A percentile compares a stretch with the other conserved stretches of the same genome.
Evolutionary conservation across 2,888 invertebrate species (phyloP).

Genomic region (Cantharis rustica): DNA sequence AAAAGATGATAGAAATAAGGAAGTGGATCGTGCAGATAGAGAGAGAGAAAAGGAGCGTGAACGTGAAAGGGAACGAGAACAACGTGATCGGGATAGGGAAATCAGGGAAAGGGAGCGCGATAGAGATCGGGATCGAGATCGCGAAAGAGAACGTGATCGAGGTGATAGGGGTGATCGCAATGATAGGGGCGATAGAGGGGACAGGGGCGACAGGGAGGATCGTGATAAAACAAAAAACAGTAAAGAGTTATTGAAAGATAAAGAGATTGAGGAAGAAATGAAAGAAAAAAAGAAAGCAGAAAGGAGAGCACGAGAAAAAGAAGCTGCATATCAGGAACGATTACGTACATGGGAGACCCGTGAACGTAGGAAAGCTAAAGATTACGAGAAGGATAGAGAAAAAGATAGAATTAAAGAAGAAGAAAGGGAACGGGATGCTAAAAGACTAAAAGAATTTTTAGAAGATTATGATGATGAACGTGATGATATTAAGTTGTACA

Average conservation of each 20-base stretch:
- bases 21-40: constrained; percentile 49
- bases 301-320: constrained; percentile 91
- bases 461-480: constrained; percentile 99
- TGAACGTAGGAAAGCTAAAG: constrained; percentile 87
- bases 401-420: constrained; percentile 83
- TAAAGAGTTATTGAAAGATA: constrained; percentile 71
- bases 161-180: constrained; percentile 58
- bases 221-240: constrained; percentile 59
- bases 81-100: constrained; percentile 41
- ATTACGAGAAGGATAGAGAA: constrained; percentile 87
- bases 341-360: constrained; percentile 82
- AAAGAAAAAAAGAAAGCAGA: constrained; percentile 89
- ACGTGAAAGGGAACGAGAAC: constrained; percentile 53
- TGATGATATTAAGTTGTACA: constrained; percentile 97
- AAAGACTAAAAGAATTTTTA: constrained; percentile 93
- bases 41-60: constrained; percentile 53
- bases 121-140: constrained; percentile 54
- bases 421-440: constrained; percentile 89
- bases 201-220: constrained; percentile 59
- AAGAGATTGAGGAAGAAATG: constrained; percentile 89
- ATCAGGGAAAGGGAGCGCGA: constrained; percentile 55
- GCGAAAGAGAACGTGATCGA: constrained; percentile 57
- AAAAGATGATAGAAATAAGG: constrained; percentile 47
- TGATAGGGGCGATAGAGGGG: constrained; percentile 58
- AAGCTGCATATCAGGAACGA: constrained; percentile 94